Conservation (phyloP, 2,797 vertebrate genomes). For the Sebastes matsubarae region DNA sequence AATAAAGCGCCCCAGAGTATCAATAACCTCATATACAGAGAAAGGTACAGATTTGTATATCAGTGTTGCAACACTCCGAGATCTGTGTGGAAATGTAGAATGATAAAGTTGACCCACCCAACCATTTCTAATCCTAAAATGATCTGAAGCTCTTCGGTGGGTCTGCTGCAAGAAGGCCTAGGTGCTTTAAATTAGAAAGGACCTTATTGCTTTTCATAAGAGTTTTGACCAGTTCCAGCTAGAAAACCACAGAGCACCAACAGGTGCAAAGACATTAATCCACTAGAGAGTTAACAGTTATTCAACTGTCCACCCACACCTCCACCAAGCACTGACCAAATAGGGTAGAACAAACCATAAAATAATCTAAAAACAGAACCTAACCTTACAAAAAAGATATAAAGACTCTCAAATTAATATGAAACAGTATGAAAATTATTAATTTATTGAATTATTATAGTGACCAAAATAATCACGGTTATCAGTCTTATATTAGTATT, state of each 20-base stretch:
- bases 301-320: not conserved
- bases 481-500: not conserved
- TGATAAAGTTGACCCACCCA: not conserved
- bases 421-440: not conserved
- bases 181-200: not conserved
- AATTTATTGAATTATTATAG: not conserved
- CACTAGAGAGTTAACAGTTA: not conserved
- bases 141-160: not conserved
- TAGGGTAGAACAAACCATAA: not conserved
- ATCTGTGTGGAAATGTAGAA: not conserved
- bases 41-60: not conserved
- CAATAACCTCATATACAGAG: not conserved
- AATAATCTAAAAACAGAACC: not conserved
- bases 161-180: not conserved
- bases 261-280: not conserved
- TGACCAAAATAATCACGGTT: not conserved
- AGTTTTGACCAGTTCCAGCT: not conserved
- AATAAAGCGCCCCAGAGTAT: not conserved
- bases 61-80: not conserved
- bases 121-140: not conserved
- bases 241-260: not conserved
- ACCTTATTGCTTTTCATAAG: not conserved
- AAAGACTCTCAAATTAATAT: not conserved
- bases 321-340: not conserved
- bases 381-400: not conserved